Base-by-base conservation (phyloP, 64 coral and sea anemone species). In the Orbicella faveolata region DNA sequence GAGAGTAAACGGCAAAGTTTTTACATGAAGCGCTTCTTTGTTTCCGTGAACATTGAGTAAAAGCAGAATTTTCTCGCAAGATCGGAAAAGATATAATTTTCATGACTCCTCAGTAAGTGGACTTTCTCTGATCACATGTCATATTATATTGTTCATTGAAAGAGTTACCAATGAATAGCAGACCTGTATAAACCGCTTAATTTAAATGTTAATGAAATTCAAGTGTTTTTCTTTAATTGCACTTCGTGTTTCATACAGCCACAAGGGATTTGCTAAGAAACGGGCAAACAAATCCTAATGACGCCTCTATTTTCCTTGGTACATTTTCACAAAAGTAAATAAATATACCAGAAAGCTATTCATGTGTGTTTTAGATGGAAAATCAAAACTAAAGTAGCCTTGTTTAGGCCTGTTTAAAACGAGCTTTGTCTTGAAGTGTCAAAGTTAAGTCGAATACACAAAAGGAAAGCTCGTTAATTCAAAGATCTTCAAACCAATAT, bases 371-470 rank as follows among this genome's bases (percentile, higher is more conserved):
- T 10, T 11, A 9, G 21, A 70, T 33, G 21, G 9, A 70, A 70
- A 11, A 23, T 48, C 20, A 25, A 26, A 25, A 23, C 67, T 70
- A n/a, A 70, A 70, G 11, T 25, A n/a, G 39, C 9, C 26, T 85
- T 85, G 82, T 65, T 83, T 83, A 67, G 20, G 33, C 1, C 21
- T 85, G 82, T 51, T 72, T 48, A 13, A 41, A 34, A 17, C 82
- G 5, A 85, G 82, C 39, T 70, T 85, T 72, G 65, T 72, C 10
- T 23, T 10, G 9, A 84, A 84, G 81, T 23, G 61, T 20, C 8
- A 84, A 84, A 20, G 51, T 63, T 84, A 36, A 6, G 81, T 84
- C 68, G 5, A 41, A 23, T 18, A 84, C 62, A 67, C 36, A 66
- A 41, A 26, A 30, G 65, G 63, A 8, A 59, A 59, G 9, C 15